A percentile compares a stretch with the other conserved stretches of the same genome.
Evolutionary conservation across 2,797 vertebrate genomes (phyloP).

Genomic region (Crenuchus spilurus): DNA sequence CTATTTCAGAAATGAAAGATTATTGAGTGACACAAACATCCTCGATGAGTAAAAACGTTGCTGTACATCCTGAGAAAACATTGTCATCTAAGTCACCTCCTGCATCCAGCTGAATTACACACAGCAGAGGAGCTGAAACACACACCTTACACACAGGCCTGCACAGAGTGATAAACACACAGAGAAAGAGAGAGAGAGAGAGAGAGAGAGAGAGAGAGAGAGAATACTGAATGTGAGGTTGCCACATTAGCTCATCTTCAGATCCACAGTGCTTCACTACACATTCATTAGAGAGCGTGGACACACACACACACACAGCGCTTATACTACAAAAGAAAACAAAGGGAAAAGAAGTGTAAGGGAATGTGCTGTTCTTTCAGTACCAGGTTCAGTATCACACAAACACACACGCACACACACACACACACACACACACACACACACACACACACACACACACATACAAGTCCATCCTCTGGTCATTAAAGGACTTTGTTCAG

Average conservation of each 20-base stretch:
- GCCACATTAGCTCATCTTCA: constrained; percentile 68
- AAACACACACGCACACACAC: background rate
- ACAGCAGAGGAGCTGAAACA: constrained; percentile 28
- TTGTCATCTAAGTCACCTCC: too few relatives aligned
- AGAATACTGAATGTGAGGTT: constrained; percentile 41
- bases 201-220: constrained; percentile 25
- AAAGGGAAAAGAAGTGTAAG: too few relatives aligned
- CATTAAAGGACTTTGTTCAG: background rate
- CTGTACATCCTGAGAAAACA: too few relatives aligned
- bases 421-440: background rate
- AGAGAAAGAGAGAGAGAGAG: constrained; percentile 46
- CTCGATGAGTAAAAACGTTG: too few relatives aligned
- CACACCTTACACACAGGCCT: constrained; percentile 33
- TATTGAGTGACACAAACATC: too few relatives aligned
- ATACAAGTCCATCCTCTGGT: constrained; percentile 4
- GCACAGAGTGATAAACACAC: constrained; percentile 53
- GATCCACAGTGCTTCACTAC: constrained; percentile 53
- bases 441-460: background rate
- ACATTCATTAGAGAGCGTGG: constrained; percentile 51
- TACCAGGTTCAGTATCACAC: too few relatives aligned
- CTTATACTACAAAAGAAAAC: too few relatives aligned
- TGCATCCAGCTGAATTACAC: too few relatives aligned
- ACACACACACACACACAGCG: background rate
- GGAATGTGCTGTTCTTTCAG: too few relatives aligned
- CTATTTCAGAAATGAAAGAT: too few relatives aligned